Evolutionary conservation across 1,140 invertebrate species (phyloP).

Genomic region (Heterodera schachtii): DNA sequence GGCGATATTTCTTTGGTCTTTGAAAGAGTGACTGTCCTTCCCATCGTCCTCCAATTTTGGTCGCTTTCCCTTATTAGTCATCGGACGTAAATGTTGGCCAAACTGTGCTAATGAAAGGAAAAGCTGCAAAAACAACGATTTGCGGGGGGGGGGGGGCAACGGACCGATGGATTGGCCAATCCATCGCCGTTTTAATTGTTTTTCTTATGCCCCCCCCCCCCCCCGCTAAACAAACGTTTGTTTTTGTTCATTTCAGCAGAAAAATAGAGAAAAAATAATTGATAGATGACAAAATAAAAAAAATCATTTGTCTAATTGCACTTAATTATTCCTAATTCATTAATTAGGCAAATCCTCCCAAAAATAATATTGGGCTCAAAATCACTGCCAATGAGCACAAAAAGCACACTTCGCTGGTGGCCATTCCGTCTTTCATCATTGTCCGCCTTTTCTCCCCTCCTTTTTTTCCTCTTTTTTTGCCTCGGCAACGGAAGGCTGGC

Average conservation of each 20-base stretch:
- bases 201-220: neutral
- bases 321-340: too few species aligned
- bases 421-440: neutral
- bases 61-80: neutral
- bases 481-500: too few species aligned
- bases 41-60: neutral
- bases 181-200: neutral
- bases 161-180: neutral
- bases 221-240: too few species aligned
- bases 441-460: neutral
- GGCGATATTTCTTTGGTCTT: too few species aligned
- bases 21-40: too few species aligned
- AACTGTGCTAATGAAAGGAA: neutral
- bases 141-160: too few species aligned
- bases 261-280: too few species aligned
- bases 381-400: neutral
- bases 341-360: too few species aligned
- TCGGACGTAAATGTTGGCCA: neutral
- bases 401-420: neutral
- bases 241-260: too few species aligned
- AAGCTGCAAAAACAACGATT: neutral
- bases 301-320: too few species aligned
- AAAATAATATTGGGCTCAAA: too few species aligned
- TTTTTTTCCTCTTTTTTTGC: neutral
- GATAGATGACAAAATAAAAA: too few species aligned